These are phyloP conservation scores for Lepus oiostolus DNA, from an alignment of 2,797 vertebrate genomes.

Conservation along the genomic window DNA sequence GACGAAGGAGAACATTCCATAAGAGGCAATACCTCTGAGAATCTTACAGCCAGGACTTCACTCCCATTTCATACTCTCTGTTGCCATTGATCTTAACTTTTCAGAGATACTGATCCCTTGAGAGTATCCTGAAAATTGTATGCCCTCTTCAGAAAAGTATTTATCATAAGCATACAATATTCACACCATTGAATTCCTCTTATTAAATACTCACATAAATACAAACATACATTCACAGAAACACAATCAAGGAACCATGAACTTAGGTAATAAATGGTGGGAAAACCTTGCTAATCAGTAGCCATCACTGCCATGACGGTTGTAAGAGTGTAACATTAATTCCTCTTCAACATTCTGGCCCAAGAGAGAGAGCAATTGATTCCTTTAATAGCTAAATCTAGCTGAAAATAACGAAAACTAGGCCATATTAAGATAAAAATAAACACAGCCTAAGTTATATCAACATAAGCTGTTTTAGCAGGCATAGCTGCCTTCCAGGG, in stretches of 20 bases:
- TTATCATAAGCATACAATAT: background rate
- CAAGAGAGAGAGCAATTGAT: slow-evolving; percentile 10
- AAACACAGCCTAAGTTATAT: background rate
- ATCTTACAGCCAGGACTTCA: slow-evolving; percentile 3
- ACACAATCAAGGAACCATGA: background rate
- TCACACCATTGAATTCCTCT: background rate
- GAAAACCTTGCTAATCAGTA: background rate
- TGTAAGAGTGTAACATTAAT: background rate
- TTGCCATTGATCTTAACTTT: slow-evolving; percentile 1
- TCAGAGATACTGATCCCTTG: background rate
- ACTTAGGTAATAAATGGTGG: background rate
- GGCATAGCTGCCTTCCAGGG: background rate
- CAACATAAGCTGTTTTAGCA: background rate
- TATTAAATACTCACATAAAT: background rate
- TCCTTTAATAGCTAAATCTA: background rate
- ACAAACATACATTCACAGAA: background rate
- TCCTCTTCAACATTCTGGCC: slow-evolving; percentile 7
- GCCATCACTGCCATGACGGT: background rate
- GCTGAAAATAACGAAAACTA: background rate
- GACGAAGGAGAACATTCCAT: background rate
- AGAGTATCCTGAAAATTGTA: slow-evolving; percentile 20
- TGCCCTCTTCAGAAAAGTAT: background rate
- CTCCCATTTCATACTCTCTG: background rate
- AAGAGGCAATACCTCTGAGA: background rate
- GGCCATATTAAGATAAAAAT: background rate